These are phyloP conservation scores for Picus viridis DNA, from an alignment of 2,797 vertebrate species.

Conservation along the genomic window DNA sequence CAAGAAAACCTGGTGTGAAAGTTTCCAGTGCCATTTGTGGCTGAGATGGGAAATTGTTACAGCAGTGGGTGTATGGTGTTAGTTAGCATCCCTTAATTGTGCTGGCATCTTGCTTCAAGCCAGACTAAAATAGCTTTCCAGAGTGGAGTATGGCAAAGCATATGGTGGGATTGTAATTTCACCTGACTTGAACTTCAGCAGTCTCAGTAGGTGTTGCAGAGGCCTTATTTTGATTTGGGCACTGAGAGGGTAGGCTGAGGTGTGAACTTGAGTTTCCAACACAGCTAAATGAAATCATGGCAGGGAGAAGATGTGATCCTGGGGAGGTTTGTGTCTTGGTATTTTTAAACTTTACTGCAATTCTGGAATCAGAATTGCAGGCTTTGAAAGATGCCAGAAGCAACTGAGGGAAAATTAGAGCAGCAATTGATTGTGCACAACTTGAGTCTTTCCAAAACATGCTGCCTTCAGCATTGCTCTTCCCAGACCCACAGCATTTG, in stretches of 20 bases:
- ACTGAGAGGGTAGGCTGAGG: background rate
- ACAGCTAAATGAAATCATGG: background rate
- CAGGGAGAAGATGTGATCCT: background rate
- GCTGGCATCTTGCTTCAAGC: slow-evolving; percentile 51
- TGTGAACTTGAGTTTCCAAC: slow-evolving; percentile 41
- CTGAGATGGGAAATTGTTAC: slow-evolving; percentile 47
- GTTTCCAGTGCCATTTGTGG: slow-evolving; percentile 11
- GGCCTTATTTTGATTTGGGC: slow-evolving; percentile 13
- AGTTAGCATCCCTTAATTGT: slow-evolving; percentile 54
- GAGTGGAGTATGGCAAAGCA: slow-evolving; percentile 37
- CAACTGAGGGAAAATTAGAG: background rate
- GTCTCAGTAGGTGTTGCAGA: slow-evolving; percentile 19
- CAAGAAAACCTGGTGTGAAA: slow-evolving; percentile 21
- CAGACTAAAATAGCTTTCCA: slow-evolving; percentile 54
- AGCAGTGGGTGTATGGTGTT: slow-evolving; percentile 54
- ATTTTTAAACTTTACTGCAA: slow-evolving; percentile 31
- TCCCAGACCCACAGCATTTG: background rate
- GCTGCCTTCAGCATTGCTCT: background rate
- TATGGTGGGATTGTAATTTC: slow-evolving; percentile 51
- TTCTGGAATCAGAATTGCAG: background rate
- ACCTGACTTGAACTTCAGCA: slow-evolving; percentile 52
- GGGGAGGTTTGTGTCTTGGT: background rate
- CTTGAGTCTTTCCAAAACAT: background rate
- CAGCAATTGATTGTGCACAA: background rate
- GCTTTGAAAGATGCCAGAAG: background rate